Percentiles rank a stretch among this genome's conserved stretches.
phyloP scores from a whole-genome alignment of 2,797 vertebrate species.

The Darevskia nairensis region DNA sequence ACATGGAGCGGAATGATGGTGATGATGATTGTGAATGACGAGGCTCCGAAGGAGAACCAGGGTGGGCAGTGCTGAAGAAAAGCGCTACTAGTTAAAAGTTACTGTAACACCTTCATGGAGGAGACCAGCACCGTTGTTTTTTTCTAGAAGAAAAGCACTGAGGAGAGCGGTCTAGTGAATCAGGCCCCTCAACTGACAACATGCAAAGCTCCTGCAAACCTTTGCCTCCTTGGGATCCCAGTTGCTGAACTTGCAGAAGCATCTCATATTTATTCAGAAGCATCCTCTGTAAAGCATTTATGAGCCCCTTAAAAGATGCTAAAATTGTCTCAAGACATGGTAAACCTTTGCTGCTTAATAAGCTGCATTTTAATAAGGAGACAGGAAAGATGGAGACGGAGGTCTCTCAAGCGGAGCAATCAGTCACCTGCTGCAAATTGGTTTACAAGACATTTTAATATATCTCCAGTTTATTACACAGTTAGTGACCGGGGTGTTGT shows the following conservation, averaged over 20 bases:
- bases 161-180: not conserved
- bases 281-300: slow-evolving; percentile 69
- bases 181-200: not conserved
- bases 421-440: slow-evolving; percentile 65
- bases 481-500: slow-evolving; percentile 28
- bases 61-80: too few species aligned
- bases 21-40: too few species aligned
- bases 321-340: slow-evolving; percentile 69
- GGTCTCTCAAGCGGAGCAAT: slow-evolving; percentile 53
- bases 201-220: not conserved
- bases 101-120: too few species aligned
- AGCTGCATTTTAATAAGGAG: slow-evolving; percentile 66
- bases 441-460: slow-evolving; percentile 59
- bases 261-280: slow-evolving; percentile 60
- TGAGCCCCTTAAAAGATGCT: slow-evolving; percentile 63
- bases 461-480: slow-evolving; percentile 23
- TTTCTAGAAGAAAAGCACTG: too few species aligned
- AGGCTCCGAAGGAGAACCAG: too few species aligned
- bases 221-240: not conserved
- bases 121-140: too few species aligned
- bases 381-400: slow-evolving; percentile 48
- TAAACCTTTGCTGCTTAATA: slow-evolving; percentile 72
- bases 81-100: too few species aligned
- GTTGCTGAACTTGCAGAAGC: not conserved
- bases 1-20: too few species aligned